Base-by-base conservation (phyloP, 1,140 invertebrate genomes). In the Meloidogyne chitwoodi region DNA sequence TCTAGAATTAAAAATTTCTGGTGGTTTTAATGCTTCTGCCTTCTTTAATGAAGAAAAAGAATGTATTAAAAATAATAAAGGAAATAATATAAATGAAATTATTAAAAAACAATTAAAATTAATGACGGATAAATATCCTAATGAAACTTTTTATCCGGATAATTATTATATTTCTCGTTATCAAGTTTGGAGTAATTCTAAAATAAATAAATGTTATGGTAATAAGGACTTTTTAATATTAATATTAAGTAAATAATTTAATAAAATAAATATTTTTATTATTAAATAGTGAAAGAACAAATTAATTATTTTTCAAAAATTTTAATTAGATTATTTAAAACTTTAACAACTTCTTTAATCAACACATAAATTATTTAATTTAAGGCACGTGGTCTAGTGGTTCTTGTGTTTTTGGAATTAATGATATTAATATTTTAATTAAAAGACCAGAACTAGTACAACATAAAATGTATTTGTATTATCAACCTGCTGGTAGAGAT, bases 341-440 rank as follows among this genome's bases (percentile, higher is more conserved):
- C n/a, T n/a, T n/a, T n/a, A n/a, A n/a, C n/a, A n/a, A n/a, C n/a
- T n/a, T n/a, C n/a, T n/a, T n/a, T n/a, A n/a, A n/a, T n/a, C n/a
- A n/a, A n/a, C n/a, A n/a, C n/a, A n/a, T n/a, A n/a, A n/a, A n/a
- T n/a, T n/a, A n/a, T n/a, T 48, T 19, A n/a, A 0, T 56, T 56
- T n/a, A 6, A 56, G 48, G 19, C 4, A 56, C 5, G n/a, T 72
- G 69, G 16, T 70, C 64, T 22, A 29, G 44, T 67, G 62, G 22
- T 22, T 84, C 83, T 19, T 84, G 83, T 72, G 84, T 86, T 44
- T 84, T 75, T 65, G 83, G 83, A 16, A 69, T 86, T 8, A 73
- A 68, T n/a, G 84, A 85, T 67, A 38, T 84, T 19, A 71, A 75
- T 5, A 56, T 31, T 31, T 38, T 85, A 4, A 41, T 85, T 34